Evolutionary conservation across 2,113 vertebrate species (phyloP).

Genomic region (Pachyramphus minor): DNA sequence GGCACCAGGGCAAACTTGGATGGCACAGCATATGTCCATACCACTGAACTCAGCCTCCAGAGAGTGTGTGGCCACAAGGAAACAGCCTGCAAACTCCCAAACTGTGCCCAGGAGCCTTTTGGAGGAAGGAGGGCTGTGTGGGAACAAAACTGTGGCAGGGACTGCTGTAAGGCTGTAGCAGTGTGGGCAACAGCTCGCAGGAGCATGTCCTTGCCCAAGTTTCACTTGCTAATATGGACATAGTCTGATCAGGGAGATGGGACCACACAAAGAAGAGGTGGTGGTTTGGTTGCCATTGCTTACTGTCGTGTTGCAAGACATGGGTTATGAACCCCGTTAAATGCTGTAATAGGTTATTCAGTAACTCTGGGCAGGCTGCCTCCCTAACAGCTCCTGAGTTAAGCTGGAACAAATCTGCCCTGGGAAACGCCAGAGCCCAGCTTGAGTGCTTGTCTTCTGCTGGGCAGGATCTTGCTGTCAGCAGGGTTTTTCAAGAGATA

Average conservation of each 20-base stretch:
- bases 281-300: neutral
- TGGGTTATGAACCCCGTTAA: neutral
- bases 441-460: slow-evolving; percentile 61
- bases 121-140: neutral
- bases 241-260: neutral
- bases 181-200: neutral
- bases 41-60: neutral
- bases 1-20: neutral
- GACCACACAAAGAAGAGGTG: neutral
- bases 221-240: neutral
- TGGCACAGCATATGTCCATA: neutral
- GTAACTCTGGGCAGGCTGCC: slow-evolving; percentile 44
- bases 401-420: slow-evolving; percentile 41
- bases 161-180: fast-evolving
- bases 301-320: neutral
- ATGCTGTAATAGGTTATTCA: neutral
- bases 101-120: neutral
- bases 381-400: slow-evolving; percentile 16
- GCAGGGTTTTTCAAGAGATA: slow-evolving; percentile 33
- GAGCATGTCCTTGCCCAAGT: neutral
- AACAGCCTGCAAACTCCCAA: neutral
- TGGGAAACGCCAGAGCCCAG: slow-evolving; percentile 60
- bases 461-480: slow-evolving; percentile 62
- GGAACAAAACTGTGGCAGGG: neutral
- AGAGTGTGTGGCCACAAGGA: neutral